phyloP scores from a whole-genome alignment of 1,140 invertebrate species.

The Lasioglossum albipes region DNA sequence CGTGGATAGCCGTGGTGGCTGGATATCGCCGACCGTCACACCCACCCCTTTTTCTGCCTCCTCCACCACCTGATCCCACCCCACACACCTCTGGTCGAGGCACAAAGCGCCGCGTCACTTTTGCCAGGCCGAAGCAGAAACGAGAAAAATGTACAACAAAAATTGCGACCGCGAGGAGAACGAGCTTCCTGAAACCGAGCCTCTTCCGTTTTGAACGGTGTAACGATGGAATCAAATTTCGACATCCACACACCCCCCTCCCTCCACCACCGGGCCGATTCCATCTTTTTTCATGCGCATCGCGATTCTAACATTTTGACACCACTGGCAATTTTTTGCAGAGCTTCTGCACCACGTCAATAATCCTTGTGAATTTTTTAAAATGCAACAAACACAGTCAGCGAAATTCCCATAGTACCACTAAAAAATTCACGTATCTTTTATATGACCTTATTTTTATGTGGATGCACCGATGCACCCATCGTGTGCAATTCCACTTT shows the following conservation, averaged over 20 bases:
- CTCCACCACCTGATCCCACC: not conserved
- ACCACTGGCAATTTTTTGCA: not conserved
- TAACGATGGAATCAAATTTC: constrained; percentile 47
- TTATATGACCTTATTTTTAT: too few relatives aligned
- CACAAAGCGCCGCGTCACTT: constrained; percentile 44
- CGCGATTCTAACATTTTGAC: not conserved
- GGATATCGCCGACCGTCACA: constrained; percentile 26
- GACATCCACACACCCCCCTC: constrained; percentile 10
- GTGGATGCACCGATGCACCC: too few relatives aligned
- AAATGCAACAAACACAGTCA: too few relatives aligned
- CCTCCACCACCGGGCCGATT: not conserved
- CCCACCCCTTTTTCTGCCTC: not conserved
- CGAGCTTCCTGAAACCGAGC: constrained; percentile 39
- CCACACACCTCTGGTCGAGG: constrained; percentile 3
- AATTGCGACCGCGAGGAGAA: constrained; percentile 17
- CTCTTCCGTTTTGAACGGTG: constrained; percentile 23
- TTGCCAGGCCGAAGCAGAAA: constrained; percentile 17
- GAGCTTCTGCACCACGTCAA: too few relatives aligned
- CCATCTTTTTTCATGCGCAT: too few relatives aligned
- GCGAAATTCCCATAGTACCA: too few relatives aligned
- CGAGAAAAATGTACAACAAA: constrained; percentile 15
- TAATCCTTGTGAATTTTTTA: too few relatives aligned
- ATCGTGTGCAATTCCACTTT: too few relatives aligned
- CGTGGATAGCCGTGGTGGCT: constrained; percentile 27
- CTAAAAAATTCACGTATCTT: too few relatives aligned